Conservation (phyloP, 2,888 invertebrate genomes). For the Acheta domesticus region DNA sequence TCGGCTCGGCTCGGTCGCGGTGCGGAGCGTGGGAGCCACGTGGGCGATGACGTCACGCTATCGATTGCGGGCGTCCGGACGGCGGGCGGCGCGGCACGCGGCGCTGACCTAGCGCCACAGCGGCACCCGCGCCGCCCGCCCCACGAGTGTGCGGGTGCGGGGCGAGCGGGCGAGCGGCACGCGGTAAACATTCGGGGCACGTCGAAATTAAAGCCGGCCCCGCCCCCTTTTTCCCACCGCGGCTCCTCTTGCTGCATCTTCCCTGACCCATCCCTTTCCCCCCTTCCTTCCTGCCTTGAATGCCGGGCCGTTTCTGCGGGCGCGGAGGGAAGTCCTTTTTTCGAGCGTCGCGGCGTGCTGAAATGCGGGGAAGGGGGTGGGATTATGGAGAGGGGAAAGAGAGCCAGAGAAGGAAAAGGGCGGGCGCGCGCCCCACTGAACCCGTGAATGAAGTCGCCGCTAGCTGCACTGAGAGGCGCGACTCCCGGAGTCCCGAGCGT, state of each 20-base stretch:
- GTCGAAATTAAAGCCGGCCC: background rate
- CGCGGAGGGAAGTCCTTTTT: too few species aligned
- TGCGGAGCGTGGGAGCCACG: background rate
- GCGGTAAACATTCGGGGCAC: slow-evolving; percentile 8
- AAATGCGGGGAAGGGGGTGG: too few species aligned
- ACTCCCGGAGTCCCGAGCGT: background rate
- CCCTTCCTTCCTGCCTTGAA: too few species aligned
- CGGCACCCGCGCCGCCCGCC: background rate
- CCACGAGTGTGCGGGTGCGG: background rate
- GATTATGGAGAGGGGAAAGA: background rate
- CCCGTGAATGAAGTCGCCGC: slow-evolving; percentile 4
- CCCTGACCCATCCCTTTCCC: too few species aligned
- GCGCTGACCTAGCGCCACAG: slow-evolving; percentile 1
- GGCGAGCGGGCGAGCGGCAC: background rate
- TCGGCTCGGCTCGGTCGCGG: too few species aligned
- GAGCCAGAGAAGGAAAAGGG: background rate
- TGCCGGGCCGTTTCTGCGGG: too few species aligned
- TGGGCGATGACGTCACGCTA: slow-evolving; percentile 7
- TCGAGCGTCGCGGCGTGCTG: too few species aligned
- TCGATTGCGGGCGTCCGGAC: background rate
- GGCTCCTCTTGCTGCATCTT: too few species aligned
- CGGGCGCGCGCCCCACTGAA: slow-evolving; percentile 1
- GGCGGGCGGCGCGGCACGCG: background rate
- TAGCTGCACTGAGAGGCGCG: background rate
- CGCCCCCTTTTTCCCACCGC: too few species aligned